phyloP scores from a whole-genome alignment of 2,113 vertebrate species.

The Morphnarchus princeps region DNA sequence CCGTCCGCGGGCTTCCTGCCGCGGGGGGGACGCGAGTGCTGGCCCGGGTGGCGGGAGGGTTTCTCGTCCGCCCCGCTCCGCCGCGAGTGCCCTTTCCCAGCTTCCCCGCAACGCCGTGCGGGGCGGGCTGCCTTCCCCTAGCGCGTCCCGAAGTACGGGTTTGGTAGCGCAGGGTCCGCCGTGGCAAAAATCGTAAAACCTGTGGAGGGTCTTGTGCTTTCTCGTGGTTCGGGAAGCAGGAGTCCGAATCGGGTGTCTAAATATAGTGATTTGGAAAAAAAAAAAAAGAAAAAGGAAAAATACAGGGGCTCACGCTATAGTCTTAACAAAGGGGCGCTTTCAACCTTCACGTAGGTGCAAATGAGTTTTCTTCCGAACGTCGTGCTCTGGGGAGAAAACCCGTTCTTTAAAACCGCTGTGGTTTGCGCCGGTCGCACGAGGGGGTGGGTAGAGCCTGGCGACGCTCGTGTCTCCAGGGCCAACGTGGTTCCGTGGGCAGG shows the following conservation, averaged over 20 bases:
- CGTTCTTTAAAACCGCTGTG: neutral
- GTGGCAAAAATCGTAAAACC: neutral
- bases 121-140: neutral
- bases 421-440: neutral
- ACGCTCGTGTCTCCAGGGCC: accelerated
- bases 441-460: accelerated
- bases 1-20: neutral
- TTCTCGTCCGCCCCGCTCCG: neutral
- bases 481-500: neutral
- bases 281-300: neutral
- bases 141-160: neutral
- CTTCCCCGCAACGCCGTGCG: accelerated
- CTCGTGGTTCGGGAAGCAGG: neutral
- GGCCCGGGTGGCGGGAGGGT: neutral
- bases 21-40: neutral
- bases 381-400: neutral
- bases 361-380: neutral
- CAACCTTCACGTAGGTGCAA: neutral
- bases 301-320: neutral
- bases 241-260: neutral
- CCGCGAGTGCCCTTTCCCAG: neutral
- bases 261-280: neutral
- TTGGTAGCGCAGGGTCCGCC: neutral
- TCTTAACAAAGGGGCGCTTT: neutral
- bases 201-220: neutral